Base-by-base conservation (phyloP, 2,888 invertebrate species). In the Xylocampa areola region DNA sequence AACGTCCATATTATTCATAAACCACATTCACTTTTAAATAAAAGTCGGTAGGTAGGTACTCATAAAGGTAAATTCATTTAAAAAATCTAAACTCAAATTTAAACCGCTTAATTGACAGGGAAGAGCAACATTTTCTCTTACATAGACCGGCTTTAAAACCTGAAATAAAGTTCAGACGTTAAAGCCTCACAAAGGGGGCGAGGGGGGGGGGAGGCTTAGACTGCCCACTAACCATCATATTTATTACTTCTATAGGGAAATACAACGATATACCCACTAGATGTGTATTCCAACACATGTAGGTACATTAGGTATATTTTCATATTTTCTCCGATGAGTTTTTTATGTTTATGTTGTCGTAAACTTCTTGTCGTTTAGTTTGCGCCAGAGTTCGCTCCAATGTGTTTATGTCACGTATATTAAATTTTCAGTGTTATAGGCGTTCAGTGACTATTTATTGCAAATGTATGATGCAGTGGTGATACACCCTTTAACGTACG, bases 191-290 rank as follows among this genome's bases (percentile, higher is more conserved):
- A 59, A 60, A 37, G 54, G 68, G 63, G 45, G 62, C 4, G 4
- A 63, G 52, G 48, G 60, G 48, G 73, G 62, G 68, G 67, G 41
- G 49, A 62, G 65, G 58, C 69, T n/a, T n/a, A n/a, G n/a, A 66
- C 81, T 79, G 81, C 70, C 82, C 81, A 80, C 83, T 86, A 84
- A 89, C 85, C 85, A 83, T 89, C 83, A 83, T 91, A 89, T 92
- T 92, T 93, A 93, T 88, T 90, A 90, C 90, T 92, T 89, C 93
- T 92, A 90, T 92, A 91, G 92, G 93, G 92, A 93, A 93, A 93
- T 93, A 92, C 86, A 71, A 58, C 87, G 79, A 82, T 86, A 86
- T 87, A 81, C 79, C 81, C 59, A 80, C 82, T 89, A 88, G 89
- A 92, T 90, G 90, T 89, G 89, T 88, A 90, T 88, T 87, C 84